Conservation (phyloP, 2,888 invertebrate species). For the Onthophagus sagittarius region DNA sequence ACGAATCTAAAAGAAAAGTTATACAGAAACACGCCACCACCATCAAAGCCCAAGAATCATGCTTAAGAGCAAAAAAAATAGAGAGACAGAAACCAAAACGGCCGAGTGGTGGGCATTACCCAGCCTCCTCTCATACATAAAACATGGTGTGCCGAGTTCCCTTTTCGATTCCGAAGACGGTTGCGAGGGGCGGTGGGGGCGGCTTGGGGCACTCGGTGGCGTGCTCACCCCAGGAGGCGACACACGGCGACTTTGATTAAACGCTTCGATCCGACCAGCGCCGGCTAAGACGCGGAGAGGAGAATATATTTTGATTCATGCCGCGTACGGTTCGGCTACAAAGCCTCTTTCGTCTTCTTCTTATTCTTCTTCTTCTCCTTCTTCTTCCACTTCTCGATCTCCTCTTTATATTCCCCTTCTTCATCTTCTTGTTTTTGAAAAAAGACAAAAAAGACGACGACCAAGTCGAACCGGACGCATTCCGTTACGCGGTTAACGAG, state of each 20-base stretch:
- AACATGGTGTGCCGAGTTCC: slow-evolving; percentile 10
- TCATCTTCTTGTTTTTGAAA: slow-evolving; percentile 10
- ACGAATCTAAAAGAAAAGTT: neutral
- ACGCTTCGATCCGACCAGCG: slow-evolving; percentile 46
- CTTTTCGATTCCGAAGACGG: slow-evolving; percentile 10
- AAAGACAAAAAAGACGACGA: slow-evolving; percentile 17
- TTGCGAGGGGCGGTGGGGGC: neutral
- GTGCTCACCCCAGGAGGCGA: slow-evolving; percentile 45
- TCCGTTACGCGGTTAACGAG: slow-evolving; percentile 24
- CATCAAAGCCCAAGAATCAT: neutral
- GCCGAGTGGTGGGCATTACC: slow-evolving; percentile 10
- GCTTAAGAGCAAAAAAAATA: neutral
- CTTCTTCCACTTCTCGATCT: slow-evolving; percentile 13
- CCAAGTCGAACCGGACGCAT: slow-evolving; percentile 14
- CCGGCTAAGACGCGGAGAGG: slow-evolving; percentile 35
- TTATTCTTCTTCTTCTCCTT: slow-evolving; percentile 27
- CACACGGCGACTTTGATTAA: slow-evolving; percentile 47
- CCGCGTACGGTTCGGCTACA: slow-evolving; percentile 39
- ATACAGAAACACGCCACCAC: neutral
- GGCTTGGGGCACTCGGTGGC: slow-evolving; percentile 26
- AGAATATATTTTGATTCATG: slow-evolving; percentile 44
- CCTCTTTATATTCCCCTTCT: slow-evolving; percentile 1
- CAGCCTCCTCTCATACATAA: slow-evolving; percentile 10
- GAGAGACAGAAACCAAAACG: neutral
- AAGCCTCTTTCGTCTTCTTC: slow-evolving; percentile 38